Conservation (phyloP, 1,140 invertebrate species). For the Camponotus pennsylvanicus region DNA sequence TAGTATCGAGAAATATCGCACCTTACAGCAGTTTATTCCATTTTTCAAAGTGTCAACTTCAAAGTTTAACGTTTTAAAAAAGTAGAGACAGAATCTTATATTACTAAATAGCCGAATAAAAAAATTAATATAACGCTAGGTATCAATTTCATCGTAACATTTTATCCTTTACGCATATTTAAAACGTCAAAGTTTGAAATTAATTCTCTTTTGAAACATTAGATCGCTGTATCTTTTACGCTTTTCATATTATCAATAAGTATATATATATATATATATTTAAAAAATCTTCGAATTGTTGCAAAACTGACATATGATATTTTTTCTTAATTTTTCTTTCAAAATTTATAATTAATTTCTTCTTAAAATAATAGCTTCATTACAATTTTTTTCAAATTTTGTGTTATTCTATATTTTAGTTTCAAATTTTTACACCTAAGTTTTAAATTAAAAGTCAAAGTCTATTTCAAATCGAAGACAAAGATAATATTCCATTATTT, state of each 20-base stretch:
- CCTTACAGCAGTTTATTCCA: background rate
- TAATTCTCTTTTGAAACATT: background rate
- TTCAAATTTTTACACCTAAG: background rate
- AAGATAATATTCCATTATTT: conserved; percentile 1
- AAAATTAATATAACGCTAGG: background rate
- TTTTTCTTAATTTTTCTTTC: background rate
- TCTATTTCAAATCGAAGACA: background rate
- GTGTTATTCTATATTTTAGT: background rate
- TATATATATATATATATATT: background rate
- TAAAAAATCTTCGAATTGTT: background rate
- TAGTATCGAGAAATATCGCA: background rate
- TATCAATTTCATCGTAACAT: background rate
- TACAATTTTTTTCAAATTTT: background rate
- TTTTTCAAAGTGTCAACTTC: conserved; percentile 16
- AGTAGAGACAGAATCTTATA: too few species aligned
- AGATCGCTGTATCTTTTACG: background rate
- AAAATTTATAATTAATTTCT: background rate
- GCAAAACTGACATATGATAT: background rate
- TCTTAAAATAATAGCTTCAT: background rate
- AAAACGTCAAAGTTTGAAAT: conserved; percentile 9
- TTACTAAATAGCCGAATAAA: background rate
- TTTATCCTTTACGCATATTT: background rate
- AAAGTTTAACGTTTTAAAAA: conserved; percentile 11
- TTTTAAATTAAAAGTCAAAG: conserved; percentile 32
- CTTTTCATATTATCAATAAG: background rate